Evolutionary conservation across 2,113 vertebrate genomes (phyloP), one percentile per base, ranked within the genome.

Genomic region (Anseranas semipalmata): DNA sequence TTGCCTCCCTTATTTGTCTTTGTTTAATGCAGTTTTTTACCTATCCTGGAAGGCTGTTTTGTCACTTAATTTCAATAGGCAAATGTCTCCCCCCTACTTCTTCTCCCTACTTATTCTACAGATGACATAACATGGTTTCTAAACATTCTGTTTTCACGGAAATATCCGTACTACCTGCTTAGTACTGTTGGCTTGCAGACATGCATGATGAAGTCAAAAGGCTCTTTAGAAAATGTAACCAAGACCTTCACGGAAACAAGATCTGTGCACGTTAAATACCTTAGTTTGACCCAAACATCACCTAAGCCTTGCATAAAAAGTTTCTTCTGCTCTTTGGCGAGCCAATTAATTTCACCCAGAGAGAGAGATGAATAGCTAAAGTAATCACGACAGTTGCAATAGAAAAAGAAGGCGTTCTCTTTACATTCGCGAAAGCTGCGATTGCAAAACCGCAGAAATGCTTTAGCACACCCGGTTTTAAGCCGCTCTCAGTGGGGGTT

Each of bases 161-260:
- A 86, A 15, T 39, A 67, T 35, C 55, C 58, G 18, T 46, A 30
- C 32, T 35, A 35, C 53, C 33, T 55, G 8, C 15, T 71, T 15
- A 59, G 62, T 18, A 18, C 52, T n/a, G 16, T 3, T 30, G 27
- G 59, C 12, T 68, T 68, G 12, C 0, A 0, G 43, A 32, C 27
- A 12, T 0, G 2, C 1, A 37, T 12, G 33, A 11, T 0, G 0
- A 79, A 87, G 11, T 32, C 32, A 21, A 0, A 16, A 66, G 15
- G 55, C n/a, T 74, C 73, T 89, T 75, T 33, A 41, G n/a, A 65
- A 55, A 84, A 67, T 1, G 59, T 1, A 63, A 53, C 43, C n/a
- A 43, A 85, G 25, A 37, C 35, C n/a, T 18, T 10, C 41, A 52
- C 50, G 28, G 12, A 32, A 78, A 25, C 7, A 45, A 81, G 33